Evolutionary conservation across 2,113 vertebrate species (phyloP).

Genomic region (Dendrocopos noguchii): DNA sequence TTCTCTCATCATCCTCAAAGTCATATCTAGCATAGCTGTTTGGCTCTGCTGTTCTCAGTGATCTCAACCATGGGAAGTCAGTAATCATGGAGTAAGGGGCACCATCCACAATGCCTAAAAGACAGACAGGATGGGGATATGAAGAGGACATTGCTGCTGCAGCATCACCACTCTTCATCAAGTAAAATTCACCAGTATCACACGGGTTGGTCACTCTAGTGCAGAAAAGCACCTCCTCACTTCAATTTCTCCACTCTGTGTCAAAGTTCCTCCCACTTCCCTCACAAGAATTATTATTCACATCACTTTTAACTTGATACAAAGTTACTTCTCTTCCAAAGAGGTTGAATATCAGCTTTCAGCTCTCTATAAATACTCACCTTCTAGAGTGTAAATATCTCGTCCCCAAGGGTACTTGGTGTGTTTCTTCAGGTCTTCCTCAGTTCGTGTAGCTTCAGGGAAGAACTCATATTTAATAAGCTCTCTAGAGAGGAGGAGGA

Average conservation of each 20-base stretch:
- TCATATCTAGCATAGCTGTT: conserved; percentile 96
- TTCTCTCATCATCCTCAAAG: conserved; percentile 97
- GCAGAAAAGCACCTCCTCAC: background rate
- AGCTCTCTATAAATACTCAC: conserved; percentile 68
- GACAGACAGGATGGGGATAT: background rate
- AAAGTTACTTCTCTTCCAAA: background rate
- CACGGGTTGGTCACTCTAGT: background rate
- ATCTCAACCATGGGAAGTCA: conserved; percentile 96
- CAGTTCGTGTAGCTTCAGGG: conserved; percentile 92
- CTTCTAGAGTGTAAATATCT: conserved; percentile 96
- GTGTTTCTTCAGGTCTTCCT: conserved; percentile 92
- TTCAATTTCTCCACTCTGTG: background rate
- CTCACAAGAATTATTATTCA: background rate
- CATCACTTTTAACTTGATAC: background rate
- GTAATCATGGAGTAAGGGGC: conserved; percentile 97
- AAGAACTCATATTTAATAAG: conserved; percentile 99
- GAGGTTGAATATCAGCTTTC: background rate
- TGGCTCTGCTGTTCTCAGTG: conserved; percentile 91
- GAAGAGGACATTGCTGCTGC: background rate
- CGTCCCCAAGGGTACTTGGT: conserved; percentile 95
- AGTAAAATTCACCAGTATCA: background rate
- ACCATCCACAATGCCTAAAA: conserved; percentile 89
- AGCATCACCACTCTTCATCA: background rate
- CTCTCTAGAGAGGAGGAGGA: conserved; percentile 81
- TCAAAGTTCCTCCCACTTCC: background rate